Percentiles rank a stretch among this genome's conserved stretches.
Evolutionary conservation across 1,140 invertebrate species (phyloP).

Genomic region (Diploscapter pachys): DNA sequence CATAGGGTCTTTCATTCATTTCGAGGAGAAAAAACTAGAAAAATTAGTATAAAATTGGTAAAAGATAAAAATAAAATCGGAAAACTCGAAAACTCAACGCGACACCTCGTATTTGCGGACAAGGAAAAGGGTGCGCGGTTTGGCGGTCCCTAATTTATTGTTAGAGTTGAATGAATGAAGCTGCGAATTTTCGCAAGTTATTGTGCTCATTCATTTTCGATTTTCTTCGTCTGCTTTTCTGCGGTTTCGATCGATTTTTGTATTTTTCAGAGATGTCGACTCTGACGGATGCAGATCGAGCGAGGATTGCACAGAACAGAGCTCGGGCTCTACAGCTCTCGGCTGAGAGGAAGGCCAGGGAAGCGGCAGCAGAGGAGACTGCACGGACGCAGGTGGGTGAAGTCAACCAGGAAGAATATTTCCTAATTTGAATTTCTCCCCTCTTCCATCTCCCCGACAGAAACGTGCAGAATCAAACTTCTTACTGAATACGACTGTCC

Average conservation of each 20-base stretch:
- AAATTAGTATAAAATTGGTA: too few species aligned
- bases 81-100: too few species aligned
- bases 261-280: background rate
- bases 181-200: too few species aligned
- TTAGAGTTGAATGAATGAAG: too few species aligned
- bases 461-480: background rate
- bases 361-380: constrained; percentile 11
- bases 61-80: too few species aligned
- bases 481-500: background rate
- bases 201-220: too few species aligned
- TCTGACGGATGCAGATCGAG: constrained; percentile 29
- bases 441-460: background rate
- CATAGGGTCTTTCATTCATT: too few species aligned
- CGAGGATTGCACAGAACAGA: constrained; percentile 23
- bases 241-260: background rate
- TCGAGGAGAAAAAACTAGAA: too few species aligned
- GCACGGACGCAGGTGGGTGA: background rate
- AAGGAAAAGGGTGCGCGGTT: too few species aligned
- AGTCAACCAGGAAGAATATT: background rate
- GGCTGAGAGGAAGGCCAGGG: constrained; percentile 8
- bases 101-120: too few species aligned
- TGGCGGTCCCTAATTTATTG: too few species aligned
- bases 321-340: constrained; percentile 12
- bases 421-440: background rate
- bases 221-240: too few species aligned